These are phyloP conservation scores for Poecile montanus DNA, from an alignment of 2,797 vertebrate genomes.

Conservation along the genomic window DNA sequence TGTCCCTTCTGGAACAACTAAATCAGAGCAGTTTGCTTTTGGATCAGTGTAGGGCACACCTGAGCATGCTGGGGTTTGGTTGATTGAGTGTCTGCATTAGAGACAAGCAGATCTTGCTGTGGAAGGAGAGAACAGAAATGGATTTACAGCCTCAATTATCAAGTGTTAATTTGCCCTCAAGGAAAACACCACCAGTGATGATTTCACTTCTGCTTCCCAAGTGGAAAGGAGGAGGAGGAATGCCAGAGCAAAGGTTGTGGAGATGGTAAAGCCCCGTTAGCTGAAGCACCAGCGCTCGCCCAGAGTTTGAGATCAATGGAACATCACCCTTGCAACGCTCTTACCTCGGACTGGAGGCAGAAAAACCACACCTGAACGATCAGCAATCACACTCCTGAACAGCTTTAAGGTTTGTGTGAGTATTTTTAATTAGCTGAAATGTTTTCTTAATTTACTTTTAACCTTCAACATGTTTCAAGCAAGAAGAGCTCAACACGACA, in stretches of 20 bases:
- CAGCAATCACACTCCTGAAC: not conserved
- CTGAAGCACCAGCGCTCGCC: conserved; percentile 11
- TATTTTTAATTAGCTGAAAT: not conserved
- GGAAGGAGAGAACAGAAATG: not conserved
- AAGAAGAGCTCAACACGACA: not conserved
- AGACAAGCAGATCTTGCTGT: not conserved
- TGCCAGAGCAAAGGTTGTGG: not conserved
- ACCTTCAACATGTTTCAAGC: not conserved
- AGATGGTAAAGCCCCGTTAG: not conserved
- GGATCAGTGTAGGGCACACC: not conserved
- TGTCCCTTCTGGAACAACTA: not conserved
- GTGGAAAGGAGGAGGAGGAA: conserved; percentile 27
- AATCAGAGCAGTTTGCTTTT: not conserved
- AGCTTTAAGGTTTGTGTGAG: not conserved
- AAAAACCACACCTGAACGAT: not conserved
- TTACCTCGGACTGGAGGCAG: conserved; percentile 3
- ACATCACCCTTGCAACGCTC: not conserved
- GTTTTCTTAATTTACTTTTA: not conserved
- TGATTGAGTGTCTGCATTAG: not conserved
- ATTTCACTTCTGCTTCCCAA: not conserved
- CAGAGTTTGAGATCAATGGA: not conserved
- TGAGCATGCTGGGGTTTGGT: not conserved
- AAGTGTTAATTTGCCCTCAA: not conserved
- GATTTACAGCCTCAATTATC: not conserved
- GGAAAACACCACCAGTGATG: not conserved